These are phyloP conservation scores for Nannobrachium achirus DNA, from an alignment of 2,113 vertebrate species.

Conservation along the genomic window DNA sequence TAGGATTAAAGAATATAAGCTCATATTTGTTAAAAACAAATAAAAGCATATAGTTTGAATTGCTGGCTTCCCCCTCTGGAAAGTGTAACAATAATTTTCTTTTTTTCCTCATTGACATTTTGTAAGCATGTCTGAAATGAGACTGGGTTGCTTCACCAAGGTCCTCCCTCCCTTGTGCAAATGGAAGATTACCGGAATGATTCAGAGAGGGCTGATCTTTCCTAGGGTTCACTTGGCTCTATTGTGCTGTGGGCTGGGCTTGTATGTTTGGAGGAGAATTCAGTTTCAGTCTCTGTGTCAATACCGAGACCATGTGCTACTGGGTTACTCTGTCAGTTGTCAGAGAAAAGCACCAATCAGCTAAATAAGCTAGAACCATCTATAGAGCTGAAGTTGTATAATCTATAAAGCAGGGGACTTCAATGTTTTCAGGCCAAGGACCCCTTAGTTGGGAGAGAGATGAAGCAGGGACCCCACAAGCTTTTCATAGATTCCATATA, in stretches of 20 bases:
- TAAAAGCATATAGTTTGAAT: too few relatives aligned
- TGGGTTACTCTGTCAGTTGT: background rate
- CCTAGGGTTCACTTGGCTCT: constrained; percentile 1
- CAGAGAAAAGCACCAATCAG: background rate
- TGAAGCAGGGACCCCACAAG: too few relatives aligned
- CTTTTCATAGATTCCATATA: too few relatives aligned
- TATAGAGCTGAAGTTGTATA: background rate
- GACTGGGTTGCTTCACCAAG: background rate
- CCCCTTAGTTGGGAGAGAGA: too few relatives aligned
- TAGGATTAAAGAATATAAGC: too few relatives aligned
- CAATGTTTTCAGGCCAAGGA: too few relatives aligned
- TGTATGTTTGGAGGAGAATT: background rate
- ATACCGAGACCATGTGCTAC: background rate
- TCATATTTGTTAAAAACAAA: too few relatives aligned
- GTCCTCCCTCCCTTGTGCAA: background rate
- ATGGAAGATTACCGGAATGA: constrained; percentile 36
- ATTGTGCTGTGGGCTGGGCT: background rate
- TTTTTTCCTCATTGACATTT: background rate
- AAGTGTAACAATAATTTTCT: too few relatives aligned
- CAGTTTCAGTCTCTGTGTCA: background rate
- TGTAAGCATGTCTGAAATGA: background rate
- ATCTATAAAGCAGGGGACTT: too few relatives aligned
- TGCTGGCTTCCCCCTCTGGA: too few relatives aligned
- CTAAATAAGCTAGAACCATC: background rate
- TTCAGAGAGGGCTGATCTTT: constrained; percentile 5